Evolutionary conservation across 2,888 invertebrate genomes (phyloP).

Genomic region (Lingula anatina): DNA sequence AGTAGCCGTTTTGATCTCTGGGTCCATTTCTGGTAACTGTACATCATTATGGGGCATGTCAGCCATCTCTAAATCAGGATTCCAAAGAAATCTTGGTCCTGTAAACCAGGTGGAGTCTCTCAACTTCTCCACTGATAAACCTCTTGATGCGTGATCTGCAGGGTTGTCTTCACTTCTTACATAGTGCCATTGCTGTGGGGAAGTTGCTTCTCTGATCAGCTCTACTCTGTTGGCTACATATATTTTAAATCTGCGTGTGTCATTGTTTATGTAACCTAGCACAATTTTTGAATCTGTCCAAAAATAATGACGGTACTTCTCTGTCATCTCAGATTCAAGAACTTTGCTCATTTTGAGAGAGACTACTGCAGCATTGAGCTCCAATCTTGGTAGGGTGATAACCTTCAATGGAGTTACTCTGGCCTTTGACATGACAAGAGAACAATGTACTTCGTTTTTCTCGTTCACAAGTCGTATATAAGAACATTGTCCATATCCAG

Average conservation of each 20-base stretch:
- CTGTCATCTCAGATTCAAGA: conserved; percentile 5
- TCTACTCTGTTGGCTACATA: conserved; percentile 13
- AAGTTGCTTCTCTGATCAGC: conserved; percentile 7
- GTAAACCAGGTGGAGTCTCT: conserved; percentile 5
- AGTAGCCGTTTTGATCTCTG: conserved; percentile 8
- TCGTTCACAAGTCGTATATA: conserved; percentile 13
- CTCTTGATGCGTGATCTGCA: conserved; percentile 12
- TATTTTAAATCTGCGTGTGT: conserved; percentile 7
- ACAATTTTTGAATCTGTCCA: conserved; percentile 14
- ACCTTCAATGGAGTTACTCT: conserved; percentile 12
- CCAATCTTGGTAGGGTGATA: conserved; percentile 9
- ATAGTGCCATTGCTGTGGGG: conserved; percentile 10
- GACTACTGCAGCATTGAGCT: conserved; percentile 11
- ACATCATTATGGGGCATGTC: background rate
- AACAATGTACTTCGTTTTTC: conserved; percentile 9
- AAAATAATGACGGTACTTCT: conserved; percentile 2
- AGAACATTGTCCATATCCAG: conserved; percentile 18
- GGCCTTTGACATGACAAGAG: conserved; percentile 16
- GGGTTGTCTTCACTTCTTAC: conserved; percentile 10
- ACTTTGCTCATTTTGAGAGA: conserved; percentile 7
- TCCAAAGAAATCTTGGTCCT: conserved; percentile 11
- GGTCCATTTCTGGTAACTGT: conserved; percentile 3
- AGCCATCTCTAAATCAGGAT: background rate
- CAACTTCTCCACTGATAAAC: conserved; percentile 4
- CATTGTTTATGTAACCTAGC: conserved; percentile 12